phyloP scores from a whole-genome alignment of 2,113 vertebrate species.

The Raja brachyura region DNA sequence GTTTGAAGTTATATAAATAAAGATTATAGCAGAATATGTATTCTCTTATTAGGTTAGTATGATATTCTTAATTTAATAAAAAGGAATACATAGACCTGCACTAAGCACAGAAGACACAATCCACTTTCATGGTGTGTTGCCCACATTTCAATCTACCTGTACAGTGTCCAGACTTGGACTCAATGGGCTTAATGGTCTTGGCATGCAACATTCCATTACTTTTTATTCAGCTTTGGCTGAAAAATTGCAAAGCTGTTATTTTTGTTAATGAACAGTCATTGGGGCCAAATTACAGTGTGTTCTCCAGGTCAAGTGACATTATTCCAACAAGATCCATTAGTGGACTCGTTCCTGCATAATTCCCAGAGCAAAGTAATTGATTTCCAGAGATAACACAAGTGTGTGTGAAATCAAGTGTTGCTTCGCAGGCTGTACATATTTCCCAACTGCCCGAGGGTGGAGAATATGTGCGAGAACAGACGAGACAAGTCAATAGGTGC shows the following conservation, averaged over 20 bases:
- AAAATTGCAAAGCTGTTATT: background rate
- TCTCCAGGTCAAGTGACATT: background rate
- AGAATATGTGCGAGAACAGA: background rate
- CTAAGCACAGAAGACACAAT: background rate
- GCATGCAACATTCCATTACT: too few relatives aligned
- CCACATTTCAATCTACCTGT: too few relatives aligned
- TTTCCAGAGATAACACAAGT: background rate
- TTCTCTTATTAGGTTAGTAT: background rate
- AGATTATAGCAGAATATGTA: background rate
- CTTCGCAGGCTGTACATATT: background rate
- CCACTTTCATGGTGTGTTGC: too few relatives aligned
- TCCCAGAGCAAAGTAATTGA: background rate
- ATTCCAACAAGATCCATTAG: background rate
- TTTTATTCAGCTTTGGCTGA: background rate
- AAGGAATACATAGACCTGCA: background rate
- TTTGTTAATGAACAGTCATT: background rate
- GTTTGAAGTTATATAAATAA: background rate
- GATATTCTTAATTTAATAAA: background rate
- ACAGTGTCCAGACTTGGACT: too few relatives aligned
- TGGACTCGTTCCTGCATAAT: background rate
- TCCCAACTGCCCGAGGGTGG: background rate
- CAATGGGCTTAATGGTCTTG: too few relatives aligned
- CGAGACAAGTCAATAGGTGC: background rate
- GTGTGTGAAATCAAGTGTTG: background rate
- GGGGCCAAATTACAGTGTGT: background rate